Percentiles rank a stretch among this genome's conserved stretches.
These are phyloP conservation scores for Sander lucioperca DNA, from an alignment of 2,113 vertebrate species.

Conservation along the genomic window DNA sequence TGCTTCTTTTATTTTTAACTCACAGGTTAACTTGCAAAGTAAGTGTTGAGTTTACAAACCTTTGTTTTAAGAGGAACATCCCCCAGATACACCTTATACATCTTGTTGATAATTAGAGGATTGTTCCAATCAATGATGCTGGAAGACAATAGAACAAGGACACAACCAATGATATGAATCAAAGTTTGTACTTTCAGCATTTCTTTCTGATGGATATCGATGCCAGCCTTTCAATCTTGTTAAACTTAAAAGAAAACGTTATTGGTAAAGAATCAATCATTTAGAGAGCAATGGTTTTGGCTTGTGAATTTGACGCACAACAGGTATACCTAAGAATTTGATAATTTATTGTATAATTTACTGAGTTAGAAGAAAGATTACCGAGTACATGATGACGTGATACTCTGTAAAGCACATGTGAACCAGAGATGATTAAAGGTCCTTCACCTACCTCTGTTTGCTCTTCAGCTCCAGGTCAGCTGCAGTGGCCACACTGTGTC, in stretches of 20 bases:
- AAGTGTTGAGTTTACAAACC: conserved; percentile 80
- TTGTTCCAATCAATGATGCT: conserved; percentile 99
- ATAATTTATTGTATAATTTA: background rate
- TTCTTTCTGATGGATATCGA: background rate
- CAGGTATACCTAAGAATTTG: background rate
- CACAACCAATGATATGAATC: background rate
- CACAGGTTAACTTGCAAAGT: background rate
- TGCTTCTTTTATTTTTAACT: background rate
- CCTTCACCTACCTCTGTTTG: conserved; percentile 90
- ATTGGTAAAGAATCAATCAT: background rate
- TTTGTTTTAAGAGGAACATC: conserved; percentile 98
- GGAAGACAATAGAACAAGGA: conserved; percentile 48
- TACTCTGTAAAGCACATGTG: background rate
- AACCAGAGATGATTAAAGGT: background rate
- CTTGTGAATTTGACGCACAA: background rate
- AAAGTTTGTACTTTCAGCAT: background rate
- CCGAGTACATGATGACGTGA: background rate
- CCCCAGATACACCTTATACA: conserved; percentile 98
- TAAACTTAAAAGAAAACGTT: background rate
- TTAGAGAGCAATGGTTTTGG: background rate
- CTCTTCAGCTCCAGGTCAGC: conserved; percentile 97
- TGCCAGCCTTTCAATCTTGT: background rate
- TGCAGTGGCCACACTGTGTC: conserved; percentile 96
- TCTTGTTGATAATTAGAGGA: conserved; percentile 94
- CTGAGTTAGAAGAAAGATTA: background rate